phyloP scores from a whole-genome alignment of 1,140 invertebrate species.

The Brachionus calyciflorus region DNA sequence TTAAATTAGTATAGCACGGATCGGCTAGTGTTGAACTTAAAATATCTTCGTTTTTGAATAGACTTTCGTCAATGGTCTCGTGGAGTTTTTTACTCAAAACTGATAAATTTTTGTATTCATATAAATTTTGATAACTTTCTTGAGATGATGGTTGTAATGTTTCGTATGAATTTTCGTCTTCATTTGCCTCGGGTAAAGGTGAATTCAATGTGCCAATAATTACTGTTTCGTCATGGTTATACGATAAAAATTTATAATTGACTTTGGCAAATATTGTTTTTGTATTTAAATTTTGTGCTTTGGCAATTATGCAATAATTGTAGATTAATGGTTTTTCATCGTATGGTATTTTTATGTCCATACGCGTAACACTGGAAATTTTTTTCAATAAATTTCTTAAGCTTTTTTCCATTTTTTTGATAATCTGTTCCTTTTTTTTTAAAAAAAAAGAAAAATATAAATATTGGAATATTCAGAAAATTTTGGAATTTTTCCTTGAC shows the following conservation, averaged over 20 bases:
- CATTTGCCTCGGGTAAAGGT: too few species aligned
- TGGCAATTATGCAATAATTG: background rate
- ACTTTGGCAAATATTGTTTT: background rate
- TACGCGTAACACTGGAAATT: background rate
- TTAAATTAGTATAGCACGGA: background rate
- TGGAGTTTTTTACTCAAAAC: background rate
- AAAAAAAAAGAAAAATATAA: background rate
- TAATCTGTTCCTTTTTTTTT: background rate
- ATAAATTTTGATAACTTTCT: background rate
- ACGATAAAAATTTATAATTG: background rate
- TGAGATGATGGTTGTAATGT: background rate
- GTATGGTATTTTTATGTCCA: background rate
- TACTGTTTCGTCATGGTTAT: background rate
- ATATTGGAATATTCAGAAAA: too few species aligned
- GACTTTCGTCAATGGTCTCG: background rate
- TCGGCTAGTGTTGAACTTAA: background rate
- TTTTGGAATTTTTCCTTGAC: too few species aligned
- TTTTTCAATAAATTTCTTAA: constrained; percentile 9
- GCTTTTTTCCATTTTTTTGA: constrained; percentile 9
- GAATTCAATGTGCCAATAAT: background rate
- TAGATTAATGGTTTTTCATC: background rate
- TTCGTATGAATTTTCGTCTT: background rate
- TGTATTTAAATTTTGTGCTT: background rate
- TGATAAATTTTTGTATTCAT: background rate
- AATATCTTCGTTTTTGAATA: background rate